These are phyloP conservation scores for Drosophila putrida DNA, from an alignment of 2,888 invertebrate genomes.

Conservation along the genomic window DNA sequence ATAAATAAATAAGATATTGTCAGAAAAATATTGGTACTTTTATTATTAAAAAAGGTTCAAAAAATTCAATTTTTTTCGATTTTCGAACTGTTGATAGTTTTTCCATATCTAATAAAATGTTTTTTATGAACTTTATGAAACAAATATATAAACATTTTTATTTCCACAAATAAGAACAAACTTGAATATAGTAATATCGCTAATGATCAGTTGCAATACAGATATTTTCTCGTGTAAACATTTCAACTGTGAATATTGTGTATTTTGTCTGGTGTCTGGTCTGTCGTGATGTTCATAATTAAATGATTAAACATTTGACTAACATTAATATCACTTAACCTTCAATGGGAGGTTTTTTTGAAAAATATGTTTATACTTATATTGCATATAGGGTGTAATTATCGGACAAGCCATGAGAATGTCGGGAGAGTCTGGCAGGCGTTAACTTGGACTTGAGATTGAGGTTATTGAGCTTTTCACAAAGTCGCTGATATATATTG, in stretches of 20 bases:
- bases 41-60: too few relatives aligned
- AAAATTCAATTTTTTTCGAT: too few relatives aligned
- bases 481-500: constrained; percentile 43
- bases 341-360: constrained; percentile 28
- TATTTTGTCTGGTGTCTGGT: background rate
- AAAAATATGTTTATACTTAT: background rate
- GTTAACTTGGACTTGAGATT: constrained; percentile 36
- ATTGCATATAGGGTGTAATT: constrained; percentile 30
- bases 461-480: constrained; percentile 47
- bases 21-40: too few relatives aligned
- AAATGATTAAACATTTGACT: constrained; percentile 44
- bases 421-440: constrained; percentile 4
- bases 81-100: too few relatives aligned
- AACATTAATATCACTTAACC: constrained; percentile 47
- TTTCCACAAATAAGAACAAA: too few relatives aligned
- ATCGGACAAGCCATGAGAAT: constrained; percentile 18
- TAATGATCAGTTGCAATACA: background rate
- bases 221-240: constrained; percentile 11
- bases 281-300: constrained; percentile 29
- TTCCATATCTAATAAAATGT: too few relatives aligned
- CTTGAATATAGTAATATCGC: background rate
- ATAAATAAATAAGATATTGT: too few relatives aligned
- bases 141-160: too few relatives aligned
- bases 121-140: too few relatives aligned
- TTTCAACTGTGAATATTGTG: background rate